Evolutionary conservation across 2,888 invertebrate genomes (phyloP).

Genomic region (Panzeria rudis): DNA sequence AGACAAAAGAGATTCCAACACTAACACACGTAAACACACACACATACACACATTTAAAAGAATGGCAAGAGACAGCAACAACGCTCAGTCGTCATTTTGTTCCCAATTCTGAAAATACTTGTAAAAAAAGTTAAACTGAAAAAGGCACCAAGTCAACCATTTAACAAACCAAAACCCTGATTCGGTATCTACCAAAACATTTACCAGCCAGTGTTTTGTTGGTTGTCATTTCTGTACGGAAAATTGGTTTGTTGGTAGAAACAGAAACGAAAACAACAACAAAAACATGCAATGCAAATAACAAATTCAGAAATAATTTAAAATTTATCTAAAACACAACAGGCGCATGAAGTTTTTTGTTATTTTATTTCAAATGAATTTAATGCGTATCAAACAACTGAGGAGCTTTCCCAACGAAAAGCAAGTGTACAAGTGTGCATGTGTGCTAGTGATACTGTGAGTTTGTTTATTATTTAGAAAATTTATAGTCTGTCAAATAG

Average conservation of each 20-base stretch:
- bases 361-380: slow-evolving; percentile 21
- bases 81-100: slow-evolving; percentile 24
- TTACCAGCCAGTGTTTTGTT: neutral
- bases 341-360: slow-evolving; percentile 60
- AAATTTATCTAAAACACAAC: slow-evolving; percentile 75
- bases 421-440: neutral
- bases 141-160: slow-evolving; percentile 51
- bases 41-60: neutral
- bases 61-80: neutral
- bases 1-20: slow-evolving; percentile 12
- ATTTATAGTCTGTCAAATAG: slow-evolving; percentile 52
- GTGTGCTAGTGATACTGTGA: slow-evolving; percentile 1
- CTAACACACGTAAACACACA: neutral
- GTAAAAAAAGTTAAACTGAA: slow-evolving; percentile 13
- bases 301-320: slow-evolving; percentile 73
- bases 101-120: slow-evolving; percentile 23
- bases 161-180: slow-evolving; percentile 63
- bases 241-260: slow-evolving; percentile 44
- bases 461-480: slow-evolving; percentile 51
- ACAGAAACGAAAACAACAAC: neutral
- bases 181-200: slow-evolving; percentile 53
- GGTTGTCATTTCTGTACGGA: slow-evolving; percentile 22
- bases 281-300: slow-evolving; percentile 36
- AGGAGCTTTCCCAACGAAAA: neutral
- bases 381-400: slow-evolving; percentile 30